Percentiles rank a stretch among this genome's conserved stretches.
These are phyloP conservation scores for Pangasius macronema DNA, from an alignment of 2,797 vertebrate genomes.

Conservation along the genomic window DNA sequence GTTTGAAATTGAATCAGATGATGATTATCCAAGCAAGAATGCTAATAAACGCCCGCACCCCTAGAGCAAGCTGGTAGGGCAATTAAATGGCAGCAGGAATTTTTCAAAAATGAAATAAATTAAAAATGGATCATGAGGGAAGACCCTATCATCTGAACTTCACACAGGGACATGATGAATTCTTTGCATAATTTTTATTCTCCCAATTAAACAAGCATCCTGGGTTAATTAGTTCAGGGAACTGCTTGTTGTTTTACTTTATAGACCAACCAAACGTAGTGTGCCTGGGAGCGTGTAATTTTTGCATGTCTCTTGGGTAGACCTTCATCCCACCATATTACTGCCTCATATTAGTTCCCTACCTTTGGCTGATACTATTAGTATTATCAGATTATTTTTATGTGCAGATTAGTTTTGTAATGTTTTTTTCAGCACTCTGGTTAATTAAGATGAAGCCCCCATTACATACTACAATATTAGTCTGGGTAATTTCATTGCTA, in stretches of 20 bases:
- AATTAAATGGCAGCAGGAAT: constrained; percentile 39
- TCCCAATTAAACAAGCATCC: constrained; percentile 46
- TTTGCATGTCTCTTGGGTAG: constrained; percentile 46
- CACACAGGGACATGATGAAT: constrained; percentile 29
- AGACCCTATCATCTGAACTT: constrained; percentile 14
- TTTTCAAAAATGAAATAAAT: constrained; percentile 24
- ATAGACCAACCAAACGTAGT: constrained; percentile 46
- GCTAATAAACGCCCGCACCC: constrained; percentile 41
- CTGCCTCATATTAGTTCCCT: constrained; percentile 35
- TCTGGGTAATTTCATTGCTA: constrained; percentile 17
- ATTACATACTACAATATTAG: constrained; percentile 25
- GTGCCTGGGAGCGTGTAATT: constrained; percentile 52
- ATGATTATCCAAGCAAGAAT: constrained; percentile 43
- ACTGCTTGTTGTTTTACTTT: constrained; percentile 56
- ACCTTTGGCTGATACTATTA: constrained; percentile 33
- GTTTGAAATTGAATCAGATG: constrained; percentile 39
- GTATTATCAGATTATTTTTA: constrained; percentile 49
- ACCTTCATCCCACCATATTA: constrained; percentile 40
- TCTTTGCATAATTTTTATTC: constrained; percentile 42
- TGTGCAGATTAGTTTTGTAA: constrained; percentile 46
- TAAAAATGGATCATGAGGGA: constrained; percentile 29
- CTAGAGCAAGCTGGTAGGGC: constrained; percentile 23
- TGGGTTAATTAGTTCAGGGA: constrained; percentile 57
- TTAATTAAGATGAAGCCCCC: constrained; percentile 52
- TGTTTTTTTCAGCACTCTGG: constrained; percentile 38